Base-by-base conservation (phyloP, 2,797 vertebrate genomes). In the Champsocephalus gunnari region DNA sequence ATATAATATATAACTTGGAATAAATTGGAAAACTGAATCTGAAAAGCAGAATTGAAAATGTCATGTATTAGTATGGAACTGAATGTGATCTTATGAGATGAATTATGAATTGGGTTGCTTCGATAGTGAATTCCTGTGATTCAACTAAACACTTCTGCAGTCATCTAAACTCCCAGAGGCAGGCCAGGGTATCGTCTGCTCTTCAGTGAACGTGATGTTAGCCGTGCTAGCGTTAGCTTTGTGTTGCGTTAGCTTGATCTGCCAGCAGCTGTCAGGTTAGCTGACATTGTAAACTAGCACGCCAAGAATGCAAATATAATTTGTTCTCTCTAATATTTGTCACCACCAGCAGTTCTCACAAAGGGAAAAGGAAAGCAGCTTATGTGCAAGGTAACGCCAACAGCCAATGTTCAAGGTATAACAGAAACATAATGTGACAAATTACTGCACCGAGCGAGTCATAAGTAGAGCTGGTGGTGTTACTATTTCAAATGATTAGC, bases 391-490 rank as follows among this genome's bases (percentile, higher is more conserved):
- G 58, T 12, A 43, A 43, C 2, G 66, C 70, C 58, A 74, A 13
- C 66, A 55, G 54, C 21, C 57, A 57, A 53, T 48, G 74, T 79
- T 57, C 12, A 47, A 67, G 49, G 58, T 49, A 75, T 55, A 64
- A 65, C 58, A 53, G 53, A 61, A 55, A 49, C 48, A 34, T 49
- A 64, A 54, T 28, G 66, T 49, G 73, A 72, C 43, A 74, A 70
- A 75, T 77, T 12, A n/a, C 13, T 6, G 54, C 67, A 72, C 50
- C 56, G 45, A 61, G 78, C 59, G 12, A 66, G 28, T 28, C 66
- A 47, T 21, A 62, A 74, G 75, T 43, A n/a, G 28, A 61, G 57
- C 48, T 62, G 61, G 43, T 76, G 34, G 19, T 57, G 47, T 32
- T 54, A 24, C 56, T 54, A n/a, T 69, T 57, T 43, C 45, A 43